phyloP scores from a whole-genome alignment of 1,140 invertebrate genomes.

The Microplitis mediator region DNA sequence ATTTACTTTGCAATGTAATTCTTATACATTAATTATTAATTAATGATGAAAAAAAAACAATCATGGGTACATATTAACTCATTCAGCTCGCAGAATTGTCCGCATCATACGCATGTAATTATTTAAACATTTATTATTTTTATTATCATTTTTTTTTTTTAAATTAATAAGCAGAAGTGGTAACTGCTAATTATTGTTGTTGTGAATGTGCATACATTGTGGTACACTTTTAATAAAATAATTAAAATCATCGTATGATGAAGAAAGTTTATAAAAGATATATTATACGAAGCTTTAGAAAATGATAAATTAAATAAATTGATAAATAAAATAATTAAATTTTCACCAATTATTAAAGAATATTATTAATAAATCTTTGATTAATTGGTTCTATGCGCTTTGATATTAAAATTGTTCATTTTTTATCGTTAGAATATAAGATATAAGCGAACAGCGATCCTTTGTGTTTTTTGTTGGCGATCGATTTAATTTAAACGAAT shows the following conservation, averaged over 20 bases:
- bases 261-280: not conserved
- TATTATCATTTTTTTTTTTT: not conserved
- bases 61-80: constrained; percentile 19
- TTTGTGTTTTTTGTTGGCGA: constrained; percentile 51
- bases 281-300: not conserved
- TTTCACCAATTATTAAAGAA: constrained; percentile 24
- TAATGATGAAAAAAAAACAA: constrained; percentile 18
- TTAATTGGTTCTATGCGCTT: constrained; percentile 38
- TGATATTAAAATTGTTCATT: constrained; percentile 45
- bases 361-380: too few relatives aligned
- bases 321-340: constrained; percentile 27
- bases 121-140: not conserved
- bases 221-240: not conserved
- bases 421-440: constrained; percentile 47
- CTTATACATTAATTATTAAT: not conserved
- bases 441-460: constrained; percentile 46
- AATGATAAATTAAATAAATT: constrained; percentile 4
- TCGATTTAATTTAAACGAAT: constrained; percentile 35
- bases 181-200: not conserved
- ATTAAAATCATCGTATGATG: not conserved
- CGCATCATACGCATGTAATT: constrained; percentile 8
- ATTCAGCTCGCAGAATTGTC: constrained; percentile 26
- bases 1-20: not conserved
- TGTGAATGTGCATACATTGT: not conserved
- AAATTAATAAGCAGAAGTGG: not conserved